Base-by-base conservation (phyloP, 2,797 vertebrate genomes). In the Triplophysa yarkandensis region DNA sequence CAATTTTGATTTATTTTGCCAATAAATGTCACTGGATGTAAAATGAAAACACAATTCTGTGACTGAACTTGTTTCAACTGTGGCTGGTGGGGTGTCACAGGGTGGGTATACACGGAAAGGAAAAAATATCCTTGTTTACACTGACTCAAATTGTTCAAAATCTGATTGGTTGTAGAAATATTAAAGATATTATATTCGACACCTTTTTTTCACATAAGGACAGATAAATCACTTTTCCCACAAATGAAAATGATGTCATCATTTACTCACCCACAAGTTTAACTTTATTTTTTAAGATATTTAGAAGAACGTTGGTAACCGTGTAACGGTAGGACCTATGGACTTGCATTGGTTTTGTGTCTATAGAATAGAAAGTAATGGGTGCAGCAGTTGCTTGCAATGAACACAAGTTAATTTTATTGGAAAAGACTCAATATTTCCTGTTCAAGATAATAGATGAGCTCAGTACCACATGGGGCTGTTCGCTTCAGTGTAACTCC, bases 391-490 rank as follows among this genome's bases (percentile, higher is more conserved):
- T n/a, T n/a, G n/a, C n/a, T 55, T 17, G 13, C n/a, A 43, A 27
- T 25, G 21, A 50, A 55, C 39, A 28, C 9, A 34, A 13, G 27
- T 3, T 30, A 57, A 57, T 17, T 32, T 57, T 3, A 57, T 32
- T 57, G 55, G 27, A 57, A 32, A 57, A n/a, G 55, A 21, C 17
- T 70, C 48, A 44, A 28, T 27, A 74, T 65, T 64, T 64, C 36
- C 48, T 19, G 14, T 61, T 23, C 28, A 25, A 57, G 64, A 65
- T 13, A 57, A 65, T 13, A 27, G 30, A 21, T 50, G 32, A 9
- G 78, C 27, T 70, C 77, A 57, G 84, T 84, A 85, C 83, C 82
- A 82, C 86, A 86, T 77, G 85, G 66, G n/a, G 9, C 83, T 78
- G 77, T 80, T 76, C 83, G 77, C 66, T 77, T 85, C 71, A 76